phyloP scores from a whole-genome alignment of 2,113 vertebrate species.

The Neogale vison region DNA sequence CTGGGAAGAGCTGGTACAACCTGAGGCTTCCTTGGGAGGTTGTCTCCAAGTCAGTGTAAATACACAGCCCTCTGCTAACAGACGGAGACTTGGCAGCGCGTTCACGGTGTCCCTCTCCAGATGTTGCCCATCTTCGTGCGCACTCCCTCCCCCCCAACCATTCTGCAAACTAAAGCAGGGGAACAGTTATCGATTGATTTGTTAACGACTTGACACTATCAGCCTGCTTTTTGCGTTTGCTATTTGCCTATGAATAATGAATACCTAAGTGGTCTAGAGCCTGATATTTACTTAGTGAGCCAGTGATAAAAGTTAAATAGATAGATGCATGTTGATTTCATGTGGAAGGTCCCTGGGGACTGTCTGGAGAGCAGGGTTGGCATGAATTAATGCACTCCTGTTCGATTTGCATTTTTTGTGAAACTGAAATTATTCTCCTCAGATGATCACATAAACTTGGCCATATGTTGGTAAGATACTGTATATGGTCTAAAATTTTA shows the following conservation, averaged over 20 bases:
- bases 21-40: constrained; percentile 28
- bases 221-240: constrained; percentile 63
- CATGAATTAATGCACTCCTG: constrained; percentile 52
- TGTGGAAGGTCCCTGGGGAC: constrained; percentile 29
- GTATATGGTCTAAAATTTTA: constrained; percentile 53
- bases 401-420: constrained; percentile 62
- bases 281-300: constrained; percentile 71
- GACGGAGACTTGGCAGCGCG: background rate
- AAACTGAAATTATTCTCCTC: background rate
- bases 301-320: constrained; percentile 65
- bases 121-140: background rate
- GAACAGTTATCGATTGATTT: constrained; percentile 64
- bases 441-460: background rate
- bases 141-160: background rate
- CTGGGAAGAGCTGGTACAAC: background rate
- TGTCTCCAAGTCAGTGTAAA: accelerated
- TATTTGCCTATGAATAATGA: constrained; percentile 58
- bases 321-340: constrained; percentile 58
- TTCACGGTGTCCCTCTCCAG: constrained; percentile 54
- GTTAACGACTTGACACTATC: background rate
- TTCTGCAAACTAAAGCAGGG: background rate
- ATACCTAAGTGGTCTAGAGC: constrained; percentile 45
- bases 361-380: background rate
- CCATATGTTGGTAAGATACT: constrained; percentile 58
- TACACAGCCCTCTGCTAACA: background rate